A percentile compares a stretch with the other conserved stretches of the same genome.
phyloP scores from a whole-genome alignment of 2,797 vertebrate species.

The Perodicticus potto region DNA sequence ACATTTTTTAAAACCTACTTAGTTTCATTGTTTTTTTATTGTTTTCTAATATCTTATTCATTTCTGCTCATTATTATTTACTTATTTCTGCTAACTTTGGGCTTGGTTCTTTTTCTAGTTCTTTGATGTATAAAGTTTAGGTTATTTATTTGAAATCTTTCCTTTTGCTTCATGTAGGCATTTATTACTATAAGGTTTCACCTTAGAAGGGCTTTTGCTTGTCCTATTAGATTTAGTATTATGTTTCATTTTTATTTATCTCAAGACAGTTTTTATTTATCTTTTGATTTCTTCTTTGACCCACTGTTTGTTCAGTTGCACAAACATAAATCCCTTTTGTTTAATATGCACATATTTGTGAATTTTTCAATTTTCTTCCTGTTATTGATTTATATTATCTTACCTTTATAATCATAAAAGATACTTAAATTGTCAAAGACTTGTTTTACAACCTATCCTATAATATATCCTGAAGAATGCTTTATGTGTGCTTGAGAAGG shows the following conservation, averaged over 20 bases:
- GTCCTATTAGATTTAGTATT: neutral
- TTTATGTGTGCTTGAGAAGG: neutral
- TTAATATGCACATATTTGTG: neutral
- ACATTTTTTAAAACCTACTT: neutral
- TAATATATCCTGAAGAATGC: neutral
- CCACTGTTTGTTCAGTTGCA: neutral
- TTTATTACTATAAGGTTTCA: neutral
- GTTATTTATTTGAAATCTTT: neutral
- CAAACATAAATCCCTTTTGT: neutral
- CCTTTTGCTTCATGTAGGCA: neutral
- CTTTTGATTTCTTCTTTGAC: neutral
- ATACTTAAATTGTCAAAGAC: neutral
- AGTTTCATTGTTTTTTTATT: neutral
- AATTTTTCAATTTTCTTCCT: neutral
- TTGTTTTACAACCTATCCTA: neutral
- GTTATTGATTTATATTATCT: neutral
- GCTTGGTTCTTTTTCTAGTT: neutral
- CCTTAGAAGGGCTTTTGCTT: neutral
- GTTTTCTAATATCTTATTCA: neutral
- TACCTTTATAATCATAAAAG: no score
- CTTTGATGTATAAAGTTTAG: neutral
- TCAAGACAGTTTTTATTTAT: neutral
- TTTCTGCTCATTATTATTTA: neutral
- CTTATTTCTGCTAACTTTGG: neutral
- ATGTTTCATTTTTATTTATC: neutral